Percentiles rank a stretch among this genome's conserved stretches.
These are phyloP conservation scores for Philereme transversata DNA, from an alignment of 2,888 invertebrate species.

Conservation along the genomic window DNA sequence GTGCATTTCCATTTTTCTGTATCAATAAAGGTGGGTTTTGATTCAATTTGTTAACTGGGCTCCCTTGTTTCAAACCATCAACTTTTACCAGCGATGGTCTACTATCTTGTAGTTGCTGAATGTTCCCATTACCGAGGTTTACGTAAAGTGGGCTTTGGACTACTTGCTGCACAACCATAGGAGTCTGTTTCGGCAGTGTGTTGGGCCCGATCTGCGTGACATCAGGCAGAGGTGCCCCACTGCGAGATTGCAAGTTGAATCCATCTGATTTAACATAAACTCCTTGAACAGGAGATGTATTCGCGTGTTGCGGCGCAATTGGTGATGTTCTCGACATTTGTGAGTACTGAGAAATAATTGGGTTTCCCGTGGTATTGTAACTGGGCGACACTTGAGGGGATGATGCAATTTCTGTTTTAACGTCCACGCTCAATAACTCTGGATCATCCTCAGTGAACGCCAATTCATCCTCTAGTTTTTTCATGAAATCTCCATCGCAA, in stretches of 20 bases:
- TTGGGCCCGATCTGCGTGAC: constrained; percentile 61
- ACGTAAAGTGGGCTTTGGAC: constrained; percentile 74
- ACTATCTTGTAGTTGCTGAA: constrained; percentile 65
- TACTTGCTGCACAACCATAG: constrained; percentile 75
- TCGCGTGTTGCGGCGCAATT: constrained; percentile 45
- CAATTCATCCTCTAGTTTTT: constrained; percentile 74
- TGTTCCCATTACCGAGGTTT: constrained; percentile 62
- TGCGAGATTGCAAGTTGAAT: constrained; percentile 57
- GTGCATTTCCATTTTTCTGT: constrained; percentile 70
- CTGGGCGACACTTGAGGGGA: constrained; percentile 64
- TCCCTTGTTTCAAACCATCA: constrained; percentile 58
- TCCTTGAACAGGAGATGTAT: constrained; percentile 62
- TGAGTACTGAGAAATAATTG: constrained; percentile 69
- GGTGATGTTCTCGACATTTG: constrained; percentile 47
- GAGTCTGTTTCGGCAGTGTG: constrained; percentile 53
- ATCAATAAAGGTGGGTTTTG: constrained; percentile 65
- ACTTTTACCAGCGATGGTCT: constrained; percentile 59
- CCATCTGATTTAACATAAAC: constrained; percentile 62
- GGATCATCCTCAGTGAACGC: constrained; percentile 64
- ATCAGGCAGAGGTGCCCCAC: constrained; percentile 55
- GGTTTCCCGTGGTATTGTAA: constrained; percentile 64
- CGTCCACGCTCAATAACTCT: constrained; percentile 62
- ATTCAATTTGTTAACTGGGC: constrained; percentile 52
- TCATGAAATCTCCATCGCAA: constrained; percentile 87
- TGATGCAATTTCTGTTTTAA: constrained; percentile 56